Conservation (phyloP, 92 coral and sea anemone genomes). For the Virgularia gustaviana region DNA sequence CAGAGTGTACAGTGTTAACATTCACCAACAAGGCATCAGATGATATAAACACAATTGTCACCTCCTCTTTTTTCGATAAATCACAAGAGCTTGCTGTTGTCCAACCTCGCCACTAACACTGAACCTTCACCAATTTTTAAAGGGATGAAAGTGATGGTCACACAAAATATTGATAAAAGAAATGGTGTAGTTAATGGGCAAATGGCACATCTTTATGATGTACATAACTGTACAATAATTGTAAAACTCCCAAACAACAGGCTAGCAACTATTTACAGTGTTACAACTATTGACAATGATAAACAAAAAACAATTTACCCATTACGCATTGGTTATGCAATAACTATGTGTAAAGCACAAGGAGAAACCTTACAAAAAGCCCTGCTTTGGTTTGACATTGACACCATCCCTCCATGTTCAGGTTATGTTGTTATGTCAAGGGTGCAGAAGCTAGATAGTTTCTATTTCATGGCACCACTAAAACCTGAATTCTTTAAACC, state of each 20-base stretch:
- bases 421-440: too few relatives aligned
- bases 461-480: too few relatives aligned
- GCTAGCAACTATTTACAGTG: background rate
- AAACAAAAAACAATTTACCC: too few relatives aligned
- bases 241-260: background rate
- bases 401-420: too few relatives aligned
- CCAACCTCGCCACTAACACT: background rate
- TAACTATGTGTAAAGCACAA: too few relatives aligned
- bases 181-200: constrained; percentile 32
- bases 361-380: too few relatives aligned
- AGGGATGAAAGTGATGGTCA: constrained; percentile 2
- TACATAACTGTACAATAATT: background rate
- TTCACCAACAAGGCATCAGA: background rate
- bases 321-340: too few relatives aligned
- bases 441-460: too few relatives aligned
- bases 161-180: constrained; percentile 21
- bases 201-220: background rate
- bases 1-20: constrained; percentile 11
- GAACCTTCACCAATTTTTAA: background rate
- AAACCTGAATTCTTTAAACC: too few relatives aligned
- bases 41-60: background rate
- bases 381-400: too few relatives aligned
- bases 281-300: too few relatives aligned
- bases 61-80: background rate
- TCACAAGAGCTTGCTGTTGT: background rate